Evolutionary conservation across 2,797 vertebrate genomes (phyloP).

Genomic region (Bradypodion pumilum): DNA sequence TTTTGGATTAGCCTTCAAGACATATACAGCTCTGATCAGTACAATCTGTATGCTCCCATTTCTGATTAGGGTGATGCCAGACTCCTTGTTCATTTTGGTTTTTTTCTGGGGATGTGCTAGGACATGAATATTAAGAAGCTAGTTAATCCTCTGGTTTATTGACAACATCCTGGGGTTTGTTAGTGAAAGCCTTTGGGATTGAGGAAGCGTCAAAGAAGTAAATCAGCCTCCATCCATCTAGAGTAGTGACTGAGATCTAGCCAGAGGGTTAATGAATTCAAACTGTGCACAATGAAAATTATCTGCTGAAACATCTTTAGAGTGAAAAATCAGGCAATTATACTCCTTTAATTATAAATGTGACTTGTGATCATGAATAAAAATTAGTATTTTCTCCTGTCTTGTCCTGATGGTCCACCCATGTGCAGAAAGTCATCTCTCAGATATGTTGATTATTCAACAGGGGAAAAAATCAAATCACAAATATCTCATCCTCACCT

Average conservation of each 20-base stretch:
- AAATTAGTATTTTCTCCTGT: neutral
- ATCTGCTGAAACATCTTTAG: constrained; percentile 20
- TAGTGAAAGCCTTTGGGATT: constrained; percentile 44
- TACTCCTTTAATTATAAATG: neutral
- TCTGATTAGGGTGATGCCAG: constrained; percentile 56
- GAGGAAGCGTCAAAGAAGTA: constrained; percentile 27
- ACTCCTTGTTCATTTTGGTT: constrained; percentile 49
- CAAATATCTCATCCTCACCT: no score
- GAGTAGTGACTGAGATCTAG: constrained; percentile 37
- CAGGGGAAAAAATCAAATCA: neutral
- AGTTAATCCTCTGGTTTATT: constrained; percentile 58
- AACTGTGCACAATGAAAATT: constrained; percentile 40
- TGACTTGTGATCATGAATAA: neutral
- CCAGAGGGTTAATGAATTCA: constrained; percentile 36
- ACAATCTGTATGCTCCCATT: constrained; percentile 64
- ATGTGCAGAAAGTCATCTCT: neutral
- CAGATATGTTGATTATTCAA: neutral
- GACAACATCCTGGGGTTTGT: constrained; percentile 37
- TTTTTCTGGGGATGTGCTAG: constrained; percentile 54
- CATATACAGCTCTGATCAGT: constrained; percentile 70
- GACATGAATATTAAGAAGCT: constrained; percentile 61
- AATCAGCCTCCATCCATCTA: neutral
- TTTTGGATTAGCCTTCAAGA: constrained; percentile 71
- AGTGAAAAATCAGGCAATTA: constrained; percentile 18
- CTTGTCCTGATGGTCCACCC: no score